These are phyloP conservation scores for Petrocephalus zakoni DNA, from an alignment of 2,113 vertebrate genomes.

Conservation along the genomic window DNA sequence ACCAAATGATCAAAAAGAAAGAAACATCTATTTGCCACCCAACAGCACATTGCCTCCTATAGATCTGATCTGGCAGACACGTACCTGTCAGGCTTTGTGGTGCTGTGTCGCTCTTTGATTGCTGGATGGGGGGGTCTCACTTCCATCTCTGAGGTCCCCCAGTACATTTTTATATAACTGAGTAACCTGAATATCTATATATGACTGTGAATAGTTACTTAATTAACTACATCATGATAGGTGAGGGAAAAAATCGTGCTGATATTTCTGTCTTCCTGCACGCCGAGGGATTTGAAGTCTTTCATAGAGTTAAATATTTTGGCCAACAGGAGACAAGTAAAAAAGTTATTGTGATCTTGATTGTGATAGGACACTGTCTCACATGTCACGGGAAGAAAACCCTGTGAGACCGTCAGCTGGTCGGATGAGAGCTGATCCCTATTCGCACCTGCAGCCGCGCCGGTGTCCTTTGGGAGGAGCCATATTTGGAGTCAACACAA, in stretches of 20 bases:
- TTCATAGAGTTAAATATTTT: background rate
- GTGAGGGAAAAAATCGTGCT: background rate
- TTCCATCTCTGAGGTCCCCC: background rate
- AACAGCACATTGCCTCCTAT: background rate
- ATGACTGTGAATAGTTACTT: background rate
- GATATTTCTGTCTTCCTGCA: background rate
- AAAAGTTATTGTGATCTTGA: background rate
- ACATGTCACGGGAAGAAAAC: background rate
- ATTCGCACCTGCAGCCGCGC: background rate
- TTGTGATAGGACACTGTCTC: background rate
- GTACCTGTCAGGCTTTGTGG: background rate
- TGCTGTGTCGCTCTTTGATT: background rate
- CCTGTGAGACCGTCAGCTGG: background rate
- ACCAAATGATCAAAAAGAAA: background rate
- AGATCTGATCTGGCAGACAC: background rate
- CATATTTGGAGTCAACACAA: background rate
- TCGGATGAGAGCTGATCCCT: background rate
- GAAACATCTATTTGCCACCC: no score
- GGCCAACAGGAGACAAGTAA: background rate
- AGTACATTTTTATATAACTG: background rate
- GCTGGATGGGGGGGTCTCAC: background rate
- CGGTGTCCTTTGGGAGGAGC: background rate
- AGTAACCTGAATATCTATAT: background rate
- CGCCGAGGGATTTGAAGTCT: background rate
- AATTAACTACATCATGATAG: background rate